phyloP scores from a whole-genome alignment of 1,140 invertebrate genomes.

The Zaprionus camerounensis region DNA sequence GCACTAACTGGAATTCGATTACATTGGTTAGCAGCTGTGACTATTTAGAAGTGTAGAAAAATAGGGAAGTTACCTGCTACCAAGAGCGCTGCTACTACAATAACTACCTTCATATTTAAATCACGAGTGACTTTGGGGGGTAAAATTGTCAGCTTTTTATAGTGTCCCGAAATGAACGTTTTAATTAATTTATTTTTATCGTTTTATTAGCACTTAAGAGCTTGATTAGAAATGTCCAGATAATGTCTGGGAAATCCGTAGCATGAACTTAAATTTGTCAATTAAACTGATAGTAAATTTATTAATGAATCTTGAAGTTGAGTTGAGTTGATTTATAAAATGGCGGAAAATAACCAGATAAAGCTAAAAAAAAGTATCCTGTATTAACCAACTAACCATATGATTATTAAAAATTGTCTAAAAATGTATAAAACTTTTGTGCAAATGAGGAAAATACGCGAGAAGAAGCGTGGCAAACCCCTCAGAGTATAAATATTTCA shows the following conservation, averaged over 20 bases:
- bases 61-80: not conserved
- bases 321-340: slow-evolving; percentile 18
- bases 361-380: not conserved
- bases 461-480: no score
- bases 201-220: slow-evolving; percentile 54
- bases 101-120: slow-evolving; percentile 57
- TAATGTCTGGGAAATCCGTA: slow-evolving; percentile 30
- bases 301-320: slow-evolving; percentile 21
- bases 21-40: not conserved
- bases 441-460: no score
- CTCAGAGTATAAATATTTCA: no score
- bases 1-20: slow-evolving; percentile 45
- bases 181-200: slow-evolving; percentile 35
- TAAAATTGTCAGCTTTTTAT: slow-evolving; percentile 57
- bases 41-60: not conserved
- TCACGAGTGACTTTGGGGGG: slow-evolving; percentile 15
- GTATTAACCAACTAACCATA: no score
- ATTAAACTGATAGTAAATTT: slow-evolving; percentile 25
- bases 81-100: slow-evolving; percentile 21
- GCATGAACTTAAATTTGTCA: slow-evolving; percentile 47
- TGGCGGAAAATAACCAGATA: not conserved
- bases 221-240: slow-evolving; percentile 26
- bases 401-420: no score
- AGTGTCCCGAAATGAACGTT: slow-evolving; percentile 4
- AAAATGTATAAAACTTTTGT: no score